Conservation (phyloP, 2,797 vertebrate species). For the Champsocephalus esox region DNA sequence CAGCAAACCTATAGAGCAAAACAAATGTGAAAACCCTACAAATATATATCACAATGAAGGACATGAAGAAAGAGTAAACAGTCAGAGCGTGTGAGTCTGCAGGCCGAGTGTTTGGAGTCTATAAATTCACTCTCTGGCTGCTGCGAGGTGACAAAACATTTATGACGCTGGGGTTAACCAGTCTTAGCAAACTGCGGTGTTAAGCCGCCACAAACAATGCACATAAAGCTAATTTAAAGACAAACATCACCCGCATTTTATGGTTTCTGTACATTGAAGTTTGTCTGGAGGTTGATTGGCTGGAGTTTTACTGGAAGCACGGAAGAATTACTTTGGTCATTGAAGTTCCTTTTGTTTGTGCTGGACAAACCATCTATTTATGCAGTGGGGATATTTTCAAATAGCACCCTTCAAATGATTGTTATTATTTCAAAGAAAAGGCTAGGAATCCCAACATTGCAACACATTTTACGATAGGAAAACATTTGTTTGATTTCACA, state of each 20-base stretch:
- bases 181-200: slow-evolving; percentile 46
- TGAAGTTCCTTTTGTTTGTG: slow-evolving; percentile 31
- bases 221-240: slow-evolving; percentile 54
- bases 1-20: not conserved
- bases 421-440: not conserved
- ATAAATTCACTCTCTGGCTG: slow-evolving; percentile 33
- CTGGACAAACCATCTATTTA: slow-evolving; percentile 31
- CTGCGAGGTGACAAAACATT: slow-evolving; percentile 69
- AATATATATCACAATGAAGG: not conserved
- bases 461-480: slow-evolving; percentile 22
- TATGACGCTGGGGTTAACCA: slow-evolving; percentile 67
- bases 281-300: slow-evolving; percentile 31
- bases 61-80: slow-evolving; percentile 1
- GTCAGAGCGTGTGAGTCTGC: slow-evolving; percentile 7
- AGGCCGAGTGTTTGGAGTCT: slow-evolving; percentile 22
- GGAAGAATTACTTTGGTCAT: slow-evolving; percentile 1
- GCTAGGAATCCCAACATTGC: slow-evolving; percentile 39
- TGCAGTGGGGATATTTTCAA: slow-evolving; percentile 11
- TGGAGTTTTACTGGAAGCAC: slow-evolving; percentile 42
- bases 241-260: slow-evolving; percentile 22
- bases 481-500: slow-evolving; percentile 18
- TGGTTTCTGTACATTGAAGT: slow-evolving; percentile 43
- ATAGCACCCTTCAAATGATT: slow-evolving; percentile 38
- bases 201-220: slow-evolving; percentile 57
- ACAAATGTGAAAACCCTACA: slow-evolving; percentile 1